Conservation (phyloP, 1,140 invertebrate genomes). For the Drosophila pseudoobscura region DNA sequence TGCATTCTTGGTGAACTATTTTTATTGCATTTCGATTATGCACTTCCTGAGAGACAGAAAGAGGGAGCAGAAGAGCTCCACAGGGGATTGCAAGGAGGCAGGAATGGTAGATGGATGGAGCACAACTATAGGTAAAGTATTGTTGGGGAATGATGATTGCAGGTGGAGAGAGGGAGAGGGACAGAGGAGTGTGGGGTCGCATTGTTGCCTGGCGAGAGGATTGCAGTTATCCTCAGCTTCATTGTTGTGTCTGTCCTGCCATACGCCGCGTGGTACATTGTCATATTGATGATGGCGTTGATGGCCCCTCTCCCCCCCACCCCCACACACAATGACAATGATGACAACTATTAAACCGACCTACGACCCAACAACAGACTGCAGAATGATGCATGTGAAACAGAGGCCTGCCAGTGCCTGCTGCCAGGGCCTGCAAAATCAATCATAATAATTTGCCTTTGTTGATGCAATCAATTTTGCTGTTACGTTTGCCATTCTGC, state of each 20-base stretch:
- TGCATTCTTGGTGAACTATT: slow-evolving; percentile 9
- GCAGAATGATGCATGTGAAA: not conserved
- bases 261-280: slow-evolving; percentile 52
- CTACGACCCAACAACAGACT: not conserved
- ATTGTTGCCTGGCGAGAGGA: slow-evolving; percentile 45
- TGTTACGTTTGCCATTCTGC: slow-evolving; percentile 32
- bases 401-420: no score
- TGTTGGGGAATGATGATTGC: no score
- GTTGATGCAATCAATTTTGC: slow-evolving; percentile 48
- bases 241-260: slow-evolving; percentile 28
- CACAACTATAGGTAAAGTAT: no score
- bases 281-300: slow-evolving; percentile 41
- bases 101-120: not conserved
- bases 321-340: not conserved
- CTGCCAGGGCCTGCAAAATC: slow-evolving; percentile 22
- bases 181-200: slow-evolving; percentile 20
- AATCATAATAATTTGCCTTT: slow-evolving; percentile 51
- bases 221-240: slow-evolving; percentile 25
- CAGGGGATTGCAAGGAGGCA: not conserved
- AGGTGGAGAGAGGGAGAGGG: not conserved
- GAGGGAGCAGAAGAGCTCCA: no score
- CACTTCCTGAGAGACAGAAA: slow-evolving; percentile 18
- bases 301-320: slow-evolving; percentile 7
- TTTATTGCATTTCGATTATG: slow-evolving; percentile 62
- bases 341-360: slow-evolving; percentile 32